Evolutionary conservation across 2,113 vertebrate species (phyloP).

Genomic region (Phrynocephalus versicolor): DNA sequence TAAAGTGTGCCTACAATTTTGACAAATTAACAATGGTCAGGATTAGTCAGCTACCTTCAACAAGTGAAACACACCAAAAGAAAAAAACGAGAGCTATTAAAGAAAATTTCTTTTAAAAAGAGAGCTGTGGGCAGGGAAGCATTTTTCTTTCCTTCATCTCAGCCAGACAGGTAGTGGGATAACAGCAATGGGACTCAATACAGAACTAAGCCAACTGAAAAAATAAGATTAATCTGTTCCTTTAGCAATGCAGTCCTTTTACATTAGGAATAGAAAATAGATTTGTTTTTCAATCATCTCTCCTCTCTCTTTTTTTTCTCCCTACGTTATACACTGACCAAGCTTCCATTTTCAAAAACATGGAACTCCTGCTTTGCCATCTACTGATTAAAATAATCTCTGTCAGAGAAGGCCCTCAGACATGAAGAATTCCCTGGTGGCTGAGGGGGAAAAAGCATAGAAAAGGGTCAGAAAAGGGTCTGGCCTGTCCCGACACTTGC

Average conservation of each 20-base stretch:
- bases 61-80: neutral
- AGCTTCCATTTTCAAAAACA: constrained; percentile 1
- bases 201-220: constrained; percentile 35
- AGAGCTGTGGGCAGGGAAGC: too few species aligned
- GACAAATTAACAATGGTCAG: neutral
- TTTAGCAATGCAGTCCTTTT: neutral
- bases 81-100: neutral
- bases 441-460: too few species aligned
- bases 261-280: constrained; percentile 38
- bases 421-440: neutral
- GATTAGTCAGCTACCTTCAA: neutral
- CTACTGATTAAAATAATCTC: neutral
- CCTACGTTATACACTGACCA: too few species aligned
- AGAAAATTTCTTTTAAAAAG: too few species aligned
- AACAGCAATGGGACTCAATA: neutral
- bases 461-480: neutral
- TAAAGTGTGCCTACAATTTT: neutral
- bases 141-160: neutral
- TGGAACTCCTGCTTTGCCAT: neutral
- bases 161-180: neutral
- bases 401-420: neutral
- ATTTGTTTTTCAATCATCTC: constrained; percentile 27
- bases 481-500: neutral
- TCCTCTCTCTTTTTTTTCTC: too few species aligned
- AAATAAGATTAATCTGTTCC: neutral